phyloP scores from a whole-genome alignment of 2,888 invertebrate species.

The Andrena bicolor region DNA sequence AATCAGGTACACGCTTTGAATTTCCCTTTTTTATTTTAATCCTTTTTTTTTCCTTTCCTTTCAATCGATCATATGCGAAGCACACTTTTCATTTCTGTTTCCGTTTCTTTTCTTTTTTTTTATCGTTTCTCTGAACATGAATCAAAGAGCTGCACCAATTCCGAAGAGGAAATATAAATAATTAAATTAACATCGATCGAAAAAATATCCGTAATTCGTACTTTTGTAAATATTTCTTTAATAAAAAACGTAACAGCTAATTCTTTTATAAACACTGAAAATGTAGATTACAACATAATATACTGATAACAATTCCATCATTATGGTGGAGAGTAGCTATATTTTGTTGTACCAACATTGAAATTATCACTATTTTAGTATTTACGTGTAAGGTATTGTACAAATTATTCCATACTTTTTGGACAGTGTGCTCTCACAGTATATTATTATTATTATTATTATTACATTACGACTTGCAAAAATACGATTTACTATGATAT shows the following conservation, averaged over 20 bases:
- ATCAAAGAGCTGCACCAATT: slow-evolving; percentile 66
- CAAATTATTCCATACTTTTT: slow-evolving; percentile 83
- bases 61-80: slow-evolving; percentile 61
- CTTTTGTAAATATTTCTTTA: slow-evolving; percentile 80
- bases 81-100: slow-evolving; percentile 37
- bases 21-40: slow-evolving; percentile 33
- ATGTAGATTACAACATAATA: slow-evolving; percentile 83
- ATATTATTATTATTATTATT: slow-evolving; percentile 44
- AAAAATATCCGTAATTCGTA: slow-evolving; percentile 76
- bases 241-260: slow-evolving; percentile 81
- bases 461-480: slow-evolving; percentile 79
- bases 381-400: slow-evolving; percentile 81
- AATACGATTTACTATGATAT: slow-evolving; percentile 78
- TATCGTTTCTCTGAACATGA: slow-evolving; percentile 34
- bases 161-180: slow-evolving; percentile 71
- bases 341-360: slow-evolving; percentile 82
- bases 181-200: slow-evolving; percentile 76
- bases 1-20: slow-evolving; percentile 82
- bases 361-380: slow-evolving; percentile 79
- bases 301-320: slow-evolving; percentile 82
- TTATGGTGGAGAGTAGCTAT: slow-evolving; percentile 79
- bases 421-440: slow-evolving; percentile 80
- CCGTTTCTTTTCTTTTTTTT: slow-evolving; percentile 51
- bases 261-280: slow-evolving; percentile 81
- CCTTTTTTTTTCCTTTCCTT: slow-evolving; percentile 26